Base-by-base conservation (phyloP, 2,113 vertebrate species). In the Chionomys nivalis region DNA sequence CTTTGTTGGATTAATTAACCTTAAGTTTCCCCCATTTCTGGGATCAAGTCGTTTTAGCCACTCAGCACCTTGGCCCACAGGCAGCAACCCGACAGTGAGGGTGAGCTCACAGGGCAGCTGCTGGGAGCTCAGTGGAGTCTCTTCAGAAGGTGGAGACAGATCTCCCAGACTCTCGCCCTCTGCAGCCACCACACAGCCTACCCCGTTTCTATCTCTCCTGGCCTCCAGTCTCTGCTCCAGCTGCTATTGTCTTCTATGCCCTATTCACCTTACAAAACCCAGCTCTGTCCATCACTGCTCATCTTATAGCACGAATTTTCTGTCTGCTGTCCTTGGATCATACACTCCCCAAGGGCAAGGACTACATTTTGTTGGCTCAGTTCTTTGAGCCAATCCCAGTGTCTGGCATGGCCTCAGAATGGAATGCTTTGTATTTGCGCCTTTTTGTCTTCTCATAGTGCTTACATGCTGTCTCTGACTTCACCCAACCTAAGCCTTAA, bases 21-120 rank as follows among this genome's bases (percentile, higher is more conserved):
- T 75, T 16, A 73, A 91, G 14, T 81, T 85, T 90, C 82, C 58
- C 78, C 47, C 47, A 79, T 90, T 93, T 93, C 79, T 92, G 77
- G 75, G 93, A 93, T 72, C 83, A 55, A 85, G 58, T 90, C 87
- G 72, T 70, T 96, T 96, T 83, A 86, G 94, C n/a, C 65, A 75
- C 96, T 96, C 65, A 42, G 70, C 90, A 68, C 89, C 87, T 96
- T 63, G 31, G 7, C 42, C 94, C 83, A 31, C 2, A 7, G 91
- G 92, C 88, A n/a, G 70, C 83, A 79, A 93, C 26, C 91, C 31
- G 89, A 91, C 58, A 63, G 95, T 87, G 77, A 88, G 87, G 42
- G 83, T 33, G 66, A 91, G 77, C 89, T 81, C 58, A 42, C 0
- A 0, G 70, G 85, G 70, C 24, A 70, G 82, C 39, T 28, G 0